Evolutionary conservation across 2,797 vertebrate species (phyloP), one percentile per base, ranked within the genome.

Genomic region (Podargus strigoides): DNA sequence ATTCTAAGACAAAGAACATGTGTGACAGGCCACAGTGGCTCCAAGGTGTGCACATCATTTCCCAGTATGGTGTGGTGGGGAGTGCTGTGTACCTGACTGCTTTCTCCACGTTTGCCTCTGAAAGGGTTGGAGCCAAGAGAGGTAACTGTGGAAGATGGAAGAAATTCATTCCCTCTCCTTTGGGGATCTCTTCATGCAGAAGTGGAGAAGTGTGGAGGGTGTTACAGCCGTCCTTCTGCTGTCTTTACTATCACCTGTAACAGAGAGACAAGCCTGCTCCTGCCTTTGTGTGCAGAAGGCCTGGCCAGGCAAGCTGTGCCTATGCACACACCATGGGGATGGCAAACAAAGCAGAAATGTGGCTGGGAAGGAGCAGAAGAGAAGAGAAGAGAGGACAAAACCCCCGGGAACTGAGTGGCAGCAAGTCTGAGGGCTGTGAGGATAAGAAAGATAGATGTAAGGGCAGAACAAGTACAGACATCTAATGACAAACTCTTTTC

Each of bases 151-250:
- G 24, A 24, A 79, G 15, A 34, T 3, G 26, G 27, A 77, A 49
- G 30, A 85, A 91, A 58, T 69, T 44, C 0, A 19, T 53, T 42
- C 22, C 27, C 4, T 69, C 22, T 50, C 19, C 27, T 50, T n/a
- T 52, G n/a, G 50, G 1, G 0, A 5, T 14, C 18, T 27, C 18
- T 19, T 66, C 6, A 10, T 36, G n/a, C 1, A 0, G 55, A 69
- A 50, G 0, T 42, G 28, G 4, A n/a, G 36, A 70, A 70, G 24
- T 3, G 4, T 28, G 27, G 19, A 73, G 36, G 11, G 18, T 39
- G 39, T 37, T 47, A 19, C 2, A 55, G 63, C 22, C 2, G 0
- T n/a, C 55, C 22, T 80, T 37, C 59, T 73, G 37, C 46, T 94
- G 21, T 50, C 59, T 53, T 79, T 32, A 49, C 3, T 21, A 10